Base-by-base conservation (phyloP, 2,113 vertebrate genomes). In the Jacana jacana region DNA sequence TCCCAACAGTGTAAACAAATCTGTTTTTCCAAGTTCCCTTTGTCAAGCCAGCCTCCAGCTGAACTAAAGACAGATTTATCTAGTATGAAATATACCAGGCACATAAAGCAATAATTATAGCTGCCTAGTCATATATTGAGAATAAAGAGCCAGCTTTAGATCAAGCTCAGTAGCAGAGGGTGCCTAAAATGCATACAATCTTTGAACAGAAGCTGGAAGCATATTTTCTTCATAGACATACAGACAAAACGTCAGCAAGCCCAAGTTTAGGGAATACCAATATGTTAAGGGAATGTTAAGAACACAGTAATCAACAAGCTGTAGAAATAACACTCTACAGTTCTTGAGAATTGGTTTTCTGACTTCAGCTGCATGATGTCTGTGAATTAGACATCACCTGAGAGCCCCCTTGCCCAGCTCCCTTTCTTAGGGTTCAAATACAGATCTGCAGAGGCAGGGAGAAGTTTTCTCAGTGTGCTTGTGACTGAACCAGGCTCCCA, bases 21-120 rank as follows among this genome's bases (percentile, higher is more conserved):
- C 73, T 94, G 73, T 30, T 94, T 89, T 81, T 57, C 65, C 5
- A 31, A n/a, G 11, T 94, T 84, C 69, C 31, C 61, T 79, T 91
- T 91, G 91, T 95, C 92, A 85, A 89, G 85, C 70, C 78, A 81
- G 52, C 85, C 85, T 78, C 60, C 57, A 96, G 78, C 40, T 81
- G 78, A 89, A 93, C 81, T n/a, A 65, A 2, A 2, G 65, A 40
- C 33, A 75, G 30, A 52, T 76, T 52, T 91, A 48, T 75, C 85
- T 85, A 10, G 11, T 46, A 77, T 84, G 54, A 84, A 81, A 31
- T 78, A 57, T 70, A 89, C 70, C 65, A 75, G 48, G 42, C 80
- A 63, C 55, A 42, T 52, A 61, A 86, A 79, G 46, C 55, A 89
- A 58, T 91, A 93, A 93, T 89, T 94, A 66, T 27, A 91, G 69